Evolutionary conservation across 2,888 invertebrate genomes (phyloP), one percentile per base, ranked within the genome.

Genomic region (Pelosia muscerda): DNA sequence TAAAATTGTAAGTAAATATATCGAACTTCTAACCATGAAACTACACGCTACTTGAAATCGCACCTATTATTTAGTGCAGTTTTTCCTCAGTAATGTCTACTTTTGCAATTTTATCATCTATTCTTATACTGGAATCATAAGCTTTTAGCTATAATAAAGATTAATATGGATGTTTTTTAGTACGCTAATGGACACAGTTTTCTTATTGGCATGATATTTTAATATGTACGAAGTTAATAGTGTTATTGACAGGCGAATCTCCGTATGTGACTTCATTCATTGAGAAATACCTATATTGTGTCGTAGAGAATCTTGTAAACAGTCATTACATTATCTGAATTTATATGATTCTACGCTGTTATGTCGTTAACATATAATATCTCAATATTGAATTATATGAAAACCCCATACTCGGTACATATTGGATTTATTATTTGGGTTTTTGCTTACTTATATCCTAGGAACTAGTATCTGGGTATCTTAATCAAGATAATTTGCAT

Each of bases 1-100:
- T 69, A 70, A 72, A 64, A 83, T 71, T 74, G 85, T 88, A 81
- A 87, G 88, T 88, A 81, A 42, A 62, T 57, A 19, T 31, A 13
- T 22, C 28, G 31, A 31, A 55, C 6, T 2, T 19, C 6, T 38
- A 22, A 15, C 13, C 55, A 13, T 25, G 4, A 25, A 23, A 13
- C 28, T 25, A 23, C 23, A 26, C 22, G 23, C 9, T 61, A 53
- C 31, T 34, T n/a, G 25, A 55, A 49, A 62, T 28, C 53, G 10
- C 28, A 49, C 22, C 61, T 26, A 11, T 42, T 25, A 38, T 55
- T 55, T 11, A 1, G 55, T 38, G 26, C 38, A 55, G 53, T 69
- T 73, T 70, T 57, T 58, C 65, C 63, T 54, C 0, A 25, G 65
- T n/a, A 74, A 57, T 70, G 77, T 79, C 77, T 74, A 68, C 77